These are phyloP conservation scores for Spea bombifrons DNA, from an alignment of 2,113 vertebrate genomes.

Conservation along the genomic window DNA sequence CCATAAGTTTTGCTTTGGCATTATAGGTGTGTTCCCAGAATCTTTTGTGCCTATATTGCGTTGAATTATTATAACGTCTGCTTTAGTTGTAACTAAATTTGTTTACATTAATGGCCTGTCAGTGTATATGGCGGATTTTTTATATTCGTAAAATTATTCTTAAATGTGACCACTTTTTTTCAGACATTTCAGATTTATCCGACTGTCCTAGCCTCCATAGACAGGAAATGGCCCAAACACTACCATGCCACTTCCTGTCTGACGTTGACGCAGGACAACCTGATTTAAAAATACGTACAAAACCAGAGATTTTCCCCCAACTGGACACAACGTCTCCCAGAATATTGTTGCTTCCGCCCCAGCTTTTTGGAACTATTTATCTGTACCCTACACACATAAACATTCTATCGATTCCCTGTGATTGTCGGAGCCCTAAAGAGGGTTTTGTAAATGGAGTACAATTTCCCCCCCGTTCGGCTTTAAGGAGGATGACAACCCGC, in stretches of 20 bases:
- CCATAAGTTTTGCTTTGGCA: no score
- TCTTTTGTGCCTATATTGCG: no score
- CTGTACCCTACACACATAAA: not conserved
- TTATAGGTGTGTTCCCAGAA: no score
- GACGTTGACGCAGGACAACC: not conserved
- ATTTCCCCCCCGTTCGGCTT: conserved; percentile 65
- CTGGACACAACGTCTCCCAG: not conserved
- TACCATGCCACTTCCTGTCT: not conserved
- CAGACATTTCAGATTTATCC: no score
- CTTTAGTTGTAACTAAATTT: no score
- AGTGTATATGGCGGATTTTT: no score
- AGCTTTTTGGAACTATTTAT: not conserved
- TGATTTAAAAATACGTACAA: no score
- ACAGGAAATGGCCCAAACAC: not conserved
- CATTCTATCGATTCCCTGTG: not conserved
- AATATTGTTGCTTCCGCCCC: not conserved
- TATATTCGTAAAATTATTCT: no score
- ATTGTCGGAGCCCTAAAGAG: not conserved
- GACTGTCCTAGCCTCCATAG: not conserved
- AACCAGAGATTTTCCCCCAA: not conserved
- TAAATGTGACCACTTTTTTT: no score
- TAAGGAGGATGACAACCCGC: conserved; percentile 60
- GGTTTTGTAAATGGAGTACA: conserved; percentile 63
- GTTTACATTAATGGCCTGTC: no score
- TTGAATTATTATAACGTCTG: no score